Evolutionary conservation across 2,888 invertebrate genomes (phyloP), one percentile per base, ranked within the genome.

Genomic region (Ornithoptera priamus): DNA sequence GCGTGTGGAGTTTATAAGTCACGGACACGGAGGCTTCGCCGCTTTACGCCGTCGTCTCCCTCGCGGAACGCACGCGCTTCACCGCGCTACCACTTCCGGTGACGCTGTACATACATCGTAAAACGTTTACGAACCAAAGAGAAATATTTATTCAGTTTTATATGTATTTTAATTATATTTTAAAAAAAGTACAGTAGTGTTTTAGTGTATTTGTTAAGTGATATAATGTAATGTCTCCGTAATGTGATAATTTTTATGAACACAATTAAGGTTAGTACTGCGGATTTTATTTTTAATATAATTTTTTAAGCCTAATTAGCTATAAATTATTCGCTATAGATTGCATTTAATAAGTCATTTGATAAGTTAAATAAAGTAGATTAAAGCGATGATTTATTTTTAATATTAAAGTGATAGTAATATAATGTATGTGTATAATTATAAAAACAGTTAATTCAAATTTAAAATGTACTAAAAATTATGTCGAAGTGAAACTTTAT

Each of bases 1-100:
- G 87, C 85, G 86, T 77, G 73, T 77, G 68, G 71, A 76, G 78
- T 82, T 82, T 89, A 88, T 87, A 88, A 83, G 84, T 81, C 81
- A 77, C 77, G 73, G 77, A 65, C 72, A 74, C 74, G 79, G 76
- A 88, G 87, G 85, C 86, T 89, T 83, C 77, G 76, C 75, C 72
- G 82, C 80, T 85, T 76, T 83, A 77, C 73, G 75, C 74, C 80
- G 71, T 57, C 70, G 79, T 71, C 78, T 71, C 81, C 74, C 80
- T 75, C 68, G 70, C 72, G 69, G 80, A 72, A 68, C 80, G 83
- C 84, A 83, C 87, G 86, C 81, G 79, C 39, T 39, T 39, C 39
- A 39, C 10, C 39, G 39, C 39, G 39, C 39, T 39, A 39, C 10
- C 8, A 39, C 39, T 39, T 73, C 71, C 53, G 22, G 64, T 66